phyloP scores from a whole-genome alignment of 2,797 vertebrate species.

The Phataginus tricuspis region DNA sequence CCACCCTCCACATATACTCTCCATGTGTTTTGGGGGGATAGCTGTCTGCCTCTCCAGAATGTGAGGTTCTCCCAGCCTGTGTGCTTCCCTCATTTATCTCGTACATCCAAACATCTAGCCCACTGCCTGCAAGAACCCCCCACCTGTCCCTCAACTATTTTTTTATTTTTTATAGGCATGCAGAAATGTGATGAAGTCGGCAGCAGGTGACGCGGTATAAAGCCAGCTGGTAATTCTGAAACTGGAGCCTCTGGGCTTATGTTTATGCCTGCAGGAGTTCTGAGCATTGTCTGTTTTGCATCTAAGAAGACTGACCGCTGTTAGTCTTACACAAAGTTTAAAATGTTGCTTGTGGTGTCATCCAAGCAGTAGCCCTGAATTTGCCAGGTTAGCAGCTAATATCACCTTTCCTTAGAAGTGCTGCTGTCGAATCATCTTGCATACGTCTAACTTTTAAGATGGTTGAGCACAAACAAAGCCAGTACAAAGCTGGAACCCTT shows the following conservation, averaged over 20 bases:
- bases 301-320: not conserved
- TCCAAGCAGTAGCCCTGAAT: not conserved
- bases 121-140: not conserved
- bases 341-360: not conserved
- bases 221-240: not conserved
- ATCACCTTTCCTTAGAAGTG: not conserved
- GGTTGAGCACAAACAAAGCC: conserved; percentile 68
- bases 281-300: not conserved
- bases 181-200: not conserved
- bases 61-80: not conserved
- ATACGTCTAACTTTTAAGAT: not conserved
- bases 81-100: not conserved
- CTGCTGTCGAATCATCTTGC: not conserved
- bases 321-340: not conserved
- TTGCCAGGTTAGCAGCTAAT: not conserved
- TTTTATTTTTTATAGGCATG: not conserved
- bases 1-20: not conserved
- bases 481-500: conserved; percentile 63
- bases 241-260: not conserved
- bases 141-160: not conserved
- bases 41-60: not conserved
- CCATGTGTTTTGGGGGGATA: not conserved
- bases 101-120: not conserved
- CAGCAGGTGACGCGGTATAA: not conserved
- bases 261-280: not conserved